Evolutionary conservation across 2,888 invertebrate species (phyloP).

Genomic region (Rosalia funebris): DNA sequence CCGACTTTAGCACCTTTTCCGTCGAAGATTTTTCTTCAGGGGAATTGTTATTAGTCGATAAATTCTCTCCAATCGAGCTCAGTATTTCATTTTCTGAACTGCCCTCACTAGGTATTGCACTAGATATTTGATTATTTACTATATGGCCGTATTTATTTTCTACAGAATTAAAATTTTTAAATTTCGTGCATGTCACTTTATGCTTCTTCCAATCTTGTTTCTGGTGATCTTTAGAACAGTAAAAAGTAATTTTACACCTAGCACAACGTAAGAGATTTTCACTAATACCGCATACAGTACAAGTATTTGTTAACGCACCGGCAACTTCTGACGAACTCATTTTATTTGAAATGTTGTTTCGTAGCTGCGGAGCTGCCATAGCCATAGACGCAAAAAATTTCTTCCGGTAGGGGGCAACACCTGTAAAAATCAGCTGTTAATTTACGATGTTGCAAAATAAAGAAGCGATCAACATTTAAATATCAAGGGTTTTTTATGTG

Average conservation of each 20-base stretch:
- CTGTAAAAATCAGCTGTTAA: constrained; percentile 35
- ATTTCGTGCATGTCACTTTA: constrained; percentile 62
- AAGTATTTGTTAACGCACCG: constrained; percentile 49
- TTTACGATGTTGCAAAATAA: constrained; percentile 11
- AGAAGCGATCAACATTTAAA: not conserved
- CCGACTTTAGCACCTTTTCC: constrained; percentile 49
- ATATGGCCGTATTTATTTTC: constrained; percentile 44
- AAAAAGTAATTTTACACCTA: constrained; percentile 78
- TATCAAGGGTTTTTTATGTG: not conserved
- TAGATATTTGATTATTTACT: constrained; percentile 47
- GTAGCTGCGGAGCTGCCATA: not conserved
- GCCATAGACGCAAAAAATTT: not conserved
- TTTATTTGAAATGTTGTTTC: constrained; percentile 28
- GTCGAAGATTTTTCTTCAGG: constrained; percentile 52
- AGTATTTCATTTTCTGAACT: constrained; percentile 77
- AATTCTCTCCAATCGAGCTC: constrained; percentile 69
- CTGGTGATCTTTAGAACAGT: constrained; percentile 85
- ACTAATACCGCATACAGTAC: constrained; percentile 71
- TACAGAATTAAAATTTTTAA: constrained; percentile 26
- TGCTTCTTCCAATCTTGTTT: constrained; percentile 82
- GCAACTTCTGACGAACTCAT: constrained; percentile 37
- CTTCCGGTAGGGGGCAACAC: constrained; percentile 28
- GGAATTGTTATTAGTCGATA: constrained; percentile 54
- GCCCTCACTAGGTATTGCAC: constrained; percentile 71
- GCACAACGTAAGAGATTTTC: constrained; percentile 77